phyloP scores from a whole-genome alignment of 2,888 invertebrate species.

The Antitype chi region DNA sequence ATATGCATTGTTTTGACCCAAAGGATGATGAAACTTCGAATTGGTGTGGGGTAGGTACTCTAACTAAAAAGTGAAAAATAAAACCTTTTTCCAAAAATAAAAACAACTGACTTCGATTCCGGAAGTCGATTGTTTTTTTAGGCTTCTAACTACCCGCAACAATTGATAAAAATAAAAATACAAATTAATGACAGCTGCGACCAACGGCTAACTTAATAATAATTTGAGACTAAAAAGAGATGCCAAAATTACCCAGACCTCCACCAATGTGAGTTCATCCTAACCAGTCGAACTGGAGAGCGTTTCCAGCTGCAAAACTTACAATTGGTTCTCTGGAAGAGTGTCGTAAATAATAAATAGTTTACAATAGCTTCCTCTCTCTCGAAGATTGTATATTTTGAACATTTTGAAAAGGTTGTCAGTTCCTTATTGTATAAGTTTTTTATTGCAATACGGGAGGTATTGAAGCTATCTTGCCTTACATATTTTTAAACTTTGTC shows the following conservation, averaged over 20 bases:
- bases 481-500: constrained; percentile 27
- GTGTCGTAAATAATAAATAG: constrained; percentile 63
- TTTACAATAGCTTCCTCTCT: constrained; percentile 49
- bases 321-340: constrained; percentile 50
- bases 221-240: no score
- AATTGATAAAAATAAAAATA: not conserved
- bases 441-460: constrained; percentile 30
- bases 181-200: not conserved
- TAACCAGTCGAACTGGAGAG: constrained; percentile 30
- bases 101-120: no score
- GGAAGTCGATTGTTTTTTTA: no score
- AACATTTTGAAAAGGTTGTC: constrained; percentile 43
- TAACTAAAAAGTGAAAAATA: no score
- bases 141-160: not conserved
- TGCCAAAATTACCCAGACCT: not conserved
- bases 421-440: constrained; percentile 45
- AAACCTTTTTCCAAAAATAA: no score
- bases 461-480: constrained; percentile 30
- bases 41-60: no score
- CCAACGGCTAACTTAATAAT: not conserved
- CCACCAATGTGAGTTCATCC: constrained; percentile 24
- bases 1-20: no score
- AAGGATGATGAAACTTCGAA: no score
- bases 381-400: constrained; percentile 51
- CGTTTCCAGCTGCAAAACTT: constrained; percentile 48